Base-by-base conservation (phyloP, 2,888 invertebrate species). In the Horisme vitalbata region DNA sequence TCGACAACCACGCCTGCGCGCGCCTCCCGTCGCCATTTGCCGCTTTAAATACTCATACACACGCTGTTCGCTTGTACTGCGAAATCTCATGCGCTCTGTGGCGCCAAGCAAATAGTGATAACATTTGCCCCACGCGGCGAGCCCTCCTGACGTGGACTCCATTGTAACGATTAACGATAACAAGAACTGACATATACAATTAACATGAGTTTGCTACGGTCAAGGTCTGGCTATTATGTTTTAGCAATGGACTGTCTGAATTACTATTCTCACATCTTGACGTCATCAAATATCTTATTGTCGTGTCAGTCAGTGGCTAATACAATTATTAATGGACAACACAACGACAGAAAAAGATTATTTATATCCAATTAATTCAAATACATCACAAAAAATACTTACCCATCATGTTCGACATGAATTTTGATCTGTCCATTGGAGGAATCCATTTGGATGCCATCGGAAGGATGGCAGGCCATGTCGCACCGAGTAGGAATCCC, bases 371-470 rank as follows among this genome's bases (percentile, higher is more conserved):
- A n/a, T n/a, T n/a, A n/a, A n/a, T n/a, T 35, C 37, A 41, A 21
- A 34, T 21, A 13, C 9, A 8, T n/a, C 9, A 15, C 11, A 15
- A 13, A 34, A 36, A 27, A 26, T 8, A 83, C 90, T 90, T 79
- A 94, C 94, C 96, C 95, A 96, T 95, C 95, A 96, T 96, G 68
- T 96, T 95, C 5, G 97, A 95, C 79, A 97, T 96, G 79, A 98
- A 96, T 79, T 97, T 96, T 28, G 97, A 96, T 57, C 98, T 92
- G 75, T 99, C 98, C 91, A 95, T 92, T 7, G 97, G 97, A 4
- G 98, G 98, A 47, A 98, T 96, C 98, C 98, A 99, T 55, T 94
- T 94, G 4, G 97, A 96, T 24, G 97, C 96, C 92, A 99, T 94
- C 3, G 97, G 95, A 48, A 97, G 95, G 69, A 98, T 97, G 4